Percentiles rank a stretch among this genome's conserved stretches.
Conservation (phyloP, 2,113 vertebrate genomes). For the Corynorhinus townsendii region DNA sequence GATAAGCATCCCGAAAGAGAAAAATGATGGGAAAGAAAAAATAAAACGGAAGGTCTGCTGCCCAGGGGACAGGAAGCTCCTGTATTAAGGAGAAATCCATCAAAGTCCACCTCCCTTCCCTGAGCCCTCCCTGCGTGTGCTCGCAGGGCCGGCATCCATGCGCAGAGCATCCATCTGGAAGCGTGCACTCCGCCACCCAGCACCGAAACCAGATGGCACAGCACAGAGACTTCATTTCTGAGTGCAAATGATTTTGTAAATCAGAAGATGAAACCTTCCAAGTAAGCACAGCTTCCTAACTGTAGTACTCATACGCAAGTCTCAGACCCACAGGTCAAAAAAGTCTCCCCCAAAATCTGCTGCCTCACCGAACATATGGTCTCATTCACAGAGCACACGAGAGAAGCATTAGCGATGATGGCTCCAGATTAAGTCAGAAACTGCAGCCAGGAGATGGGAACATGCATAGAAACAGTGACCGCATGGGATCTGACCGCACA, state of each 20-base stretch:
- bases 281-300: background rate
- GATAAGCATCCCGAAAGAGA: background rate
- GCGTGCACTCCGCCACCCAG: background rate
- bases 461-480: background rate
- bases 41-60: background rate
- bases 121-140: background rate
- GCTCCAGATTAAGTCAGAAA: background rate
- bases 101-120: background rate
- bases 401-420: background rate
- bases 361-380: background rate
- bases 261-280: background rate
- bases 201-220: background rate
- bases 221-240: background rate
- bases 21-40: background rate
- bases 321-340: background rate
- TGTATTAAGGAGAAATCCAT: background rate
- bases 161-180: background rate
- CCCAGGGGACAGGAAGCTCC: background rate
- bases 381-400: background rate
- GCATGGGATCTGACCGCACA: background rate
- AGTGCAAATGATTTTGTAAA: constrained; percentile 31
- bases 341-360: background rate
- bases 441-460: background rate
- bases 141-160: background rate
- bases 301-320: background rate